Percentiles rank a stretch among this genome's conserved stretches.
phyloP scores from a whole-genome alignment of 2,888 invertebrate genomes.

The Eilema depressum region DNA sequence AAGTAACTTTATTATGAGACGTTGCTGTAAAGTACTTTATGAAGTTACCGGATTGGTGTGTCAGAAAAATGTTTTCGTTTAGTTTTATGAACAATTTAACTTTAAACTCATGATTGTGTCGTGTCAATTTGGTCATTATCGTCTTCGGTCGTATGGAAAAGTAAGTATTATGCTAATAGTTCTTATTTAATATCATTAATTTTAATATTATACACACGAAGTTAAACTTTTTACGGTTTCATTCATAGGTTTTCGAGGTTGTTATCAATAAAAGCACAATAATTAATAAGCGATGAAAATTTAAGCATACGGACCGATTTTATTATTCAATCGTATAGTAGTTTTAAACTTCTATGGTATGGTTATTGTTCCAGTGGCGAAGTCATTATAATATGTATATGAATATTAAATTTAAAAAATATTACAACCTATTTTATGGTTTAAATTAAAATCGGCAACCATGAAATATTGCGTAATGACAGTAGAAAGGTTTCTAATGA shows the following conservation, averaged over 20 bases:
- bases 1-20: constrained; percentile 59
- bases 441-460: neutral
- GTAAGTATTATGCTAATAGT: constrained; percentile 65
- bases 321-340: neutral
- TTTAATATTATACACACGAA: neutral
- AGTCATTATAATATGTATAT: too few species aligned
- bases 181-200: neutral
- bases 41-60: constrained; percentile 57
- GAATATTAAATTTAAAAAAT: neutral
- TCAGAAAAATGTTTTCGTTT: constrained; percentile 58
- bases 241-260: neutral
- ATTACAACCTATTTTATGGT: neutral
- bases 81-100: constrained; percentile 56
- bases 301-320: neutral
- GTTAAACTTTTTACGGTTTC: too few species aligned
- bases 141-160: constrained; percentile 70
- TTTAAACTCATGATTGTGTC: constrained; percentile 77
- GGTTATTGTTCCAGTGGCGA: neutral
- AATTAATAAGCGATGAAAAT: neutral
- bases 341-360: neutral
- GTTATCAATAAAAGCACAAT: neutral
- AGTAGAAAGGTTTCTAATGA: constrained; percentile 12
- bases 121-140: constrained; percentile 66
- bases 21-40: constrained; percentile 51
- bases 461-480: neutral